These are phyloP conservation scores for Endotricha flammealis DNA, from an alignment of 2,888 invertebrate species.

Conservation along the genomic window DNA sequence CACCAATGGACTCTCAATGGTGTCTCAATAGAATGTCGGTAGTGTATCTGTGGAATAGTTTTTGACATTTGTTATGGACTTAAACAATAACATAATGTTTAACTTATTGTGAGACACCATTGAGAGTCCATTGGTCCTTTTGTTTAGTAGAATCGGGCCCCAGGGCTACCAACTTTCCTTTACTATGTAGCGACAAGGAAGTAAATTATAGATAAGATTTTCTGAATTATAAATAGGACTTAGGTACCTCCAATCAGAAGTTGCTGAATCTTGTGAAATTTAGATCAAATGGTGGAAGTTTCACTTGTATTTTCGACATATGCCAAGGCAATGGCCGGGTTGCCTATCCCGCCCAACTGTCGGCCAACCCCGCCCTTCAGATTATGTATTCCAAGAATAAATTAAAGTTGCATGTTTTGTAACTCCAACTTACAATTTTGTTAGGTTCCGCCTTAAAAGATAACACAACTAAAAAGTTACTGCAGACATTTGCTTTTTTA, in stretches of 20 bases:
- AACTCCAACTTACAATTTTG: not conserved
- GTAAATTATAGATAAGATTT: no score
- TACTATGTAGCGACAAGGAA: no score
- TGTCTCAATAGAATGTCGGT: no score
- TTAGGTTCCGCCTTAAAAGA: not conserved
- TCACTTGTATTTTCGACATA: not conserved
- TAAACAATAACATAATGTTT: no score
- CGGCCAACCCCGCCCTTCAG: slow-evolving; percentile 1
- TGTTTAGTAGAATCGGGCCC: no score
- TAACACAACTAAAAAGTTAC: not conserved
- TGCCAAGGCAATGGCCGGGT: slow-evolving; percentile 1
- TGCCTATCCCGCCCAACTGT: slow-evolving; percentile 1
- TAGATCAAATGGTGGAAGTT: slow-evolving; percentile 1
- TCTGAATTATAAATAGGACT: no score
- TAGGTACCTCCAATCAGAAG: not conserved
- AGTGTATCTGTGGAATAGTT: no score
- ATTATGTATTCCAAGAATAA: slow-evolving; percentile 10
- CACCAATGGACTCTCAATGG: no score
- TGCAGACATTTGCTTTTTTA: not conserved
- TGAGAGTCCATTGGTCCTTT: no score
- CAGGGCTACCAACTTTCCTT: no score
- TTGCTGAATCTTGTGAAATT: not conserved
- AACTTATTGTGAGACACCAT: no score
- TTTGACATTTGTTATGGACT: no score
- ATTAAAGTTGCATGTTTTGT: slow-evolving; percentile 8